Conservation (phyloP, 2,888 invertebrate species). For the Agrochola lychnidis region DNA sequence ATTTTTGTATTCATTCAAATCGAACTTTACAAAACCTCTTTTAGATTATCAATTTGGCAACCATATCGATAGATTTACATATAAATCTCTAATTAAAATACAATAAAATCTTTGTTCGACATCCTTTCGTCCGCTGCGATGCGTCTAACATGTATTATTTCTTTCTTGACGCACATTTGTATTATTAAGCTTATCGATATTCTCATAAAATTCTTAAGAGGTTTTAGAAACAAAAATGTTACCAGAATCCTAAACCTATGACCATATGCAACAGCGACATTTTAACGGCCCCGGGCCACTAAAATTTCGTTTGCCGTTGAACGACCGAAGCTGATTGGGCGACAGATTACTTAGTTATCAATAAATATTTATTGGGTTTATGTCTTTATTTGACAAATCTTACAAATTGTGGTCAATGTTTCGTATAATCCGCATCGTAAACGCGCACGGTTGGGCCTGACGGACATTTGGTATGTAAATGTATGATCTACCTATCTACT, state of each 20-base stretch:
- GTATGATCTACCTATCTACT: conserved; percentile 54
- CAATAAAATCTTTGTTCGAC: conserved; percentile 38
- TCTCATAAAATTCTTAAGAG: conserved; percentile 43
- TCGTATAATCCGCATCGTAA: conserved; percentile 62
- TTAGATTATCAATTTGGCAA: conserved; percentile 24
- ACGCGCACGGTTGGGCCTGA: conserved; percentile 37
- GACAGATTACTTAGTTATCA: conserved; percentile 60
- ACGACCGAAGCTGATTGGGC: conserved; percentile 49
- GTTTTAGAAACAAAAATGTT: conserved; percentile 57
- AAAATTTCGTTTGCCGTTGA: conserved; percentile 54
- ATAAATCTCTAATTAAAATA: conserved; percentile 45
- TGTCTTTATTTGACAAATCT: conserved; percentile 71
- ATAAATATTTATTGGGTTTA: conserved; percentile 68
- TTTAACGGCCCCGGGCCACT: conserved; percentile 53
- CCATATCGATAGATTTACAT: conserved; percentile 43
- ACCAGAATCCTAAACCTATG: conserved; percentile 50
- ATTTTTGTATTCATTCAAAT: conserved; percentile 26
- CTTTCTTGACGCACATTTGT: conserved; percentile 19
- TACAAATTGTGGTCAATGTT: conserved; percentile 64
- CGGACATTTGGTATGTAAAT: conserved; percentile 60
- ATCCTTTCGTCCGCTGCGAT: conserved; percentile 45
- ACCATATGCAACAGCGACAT: conserved; percentile 46
- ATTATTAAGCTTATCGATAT: conserved; percentile 37
- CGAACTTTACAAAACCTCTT: conserved; percentile 8
- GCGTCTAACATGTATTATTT: conserved; percentile 13